Conservation (phyloP, 1,140 invertebrate genomes). For the Zelostemma sp. region DNA sequence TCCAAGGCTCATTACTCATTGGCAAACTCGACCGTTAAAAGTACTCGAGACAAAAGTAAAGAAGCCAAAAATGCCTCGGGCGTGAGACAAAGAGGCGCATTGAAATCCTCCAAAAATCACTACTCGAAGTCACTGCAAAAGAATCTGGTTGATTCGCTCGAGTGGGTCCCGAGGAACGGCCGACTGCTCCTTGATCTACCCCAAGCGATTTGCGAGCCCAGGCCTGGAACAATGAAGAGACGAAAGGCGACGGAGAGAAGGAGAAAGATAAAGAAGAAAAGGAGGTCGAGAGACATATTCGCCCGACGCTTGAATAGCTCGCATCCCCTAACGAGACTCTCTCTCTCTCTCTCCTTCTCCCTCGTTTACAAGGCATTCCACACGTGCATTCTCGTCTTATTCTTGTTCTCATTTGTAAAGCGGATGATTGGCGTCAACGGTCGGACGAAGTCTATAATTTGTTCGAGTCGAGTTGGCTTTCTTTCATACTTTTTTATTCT, state of each 20-base stretch:
- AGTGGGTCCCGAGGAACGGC: conserved; percentile 34
- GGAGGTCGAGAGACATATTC: conserved; percentile 42
- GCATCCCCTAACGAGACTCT: conserved; percentile 25
- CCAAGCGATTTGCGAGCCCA: conserved; percentile 24
- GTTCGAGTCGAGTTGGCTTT: conserved; percentile 60
- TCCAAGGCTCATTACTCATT: background rate
- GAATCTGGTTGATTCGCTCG: conserved; percentile 36
- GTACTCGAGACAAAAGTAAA: conserved; percentile 5
- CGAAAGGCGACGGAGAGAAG: conserved; percentile 16
- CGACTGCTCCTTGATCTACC: conserved; percentile 49
- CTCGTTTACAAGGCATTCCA: background rate
- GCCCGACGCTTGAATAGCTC: conserved; percentile 31
- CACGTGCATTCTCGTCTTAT: conserved; percentile 13
- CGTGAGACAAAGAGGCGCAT: conserved; percentile 42
- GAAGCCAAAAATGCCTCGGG: conserved; percentile 11
- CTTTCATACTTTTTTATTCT: conserved; percentile 19
- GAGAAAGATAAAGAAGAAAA: conserved; percentile 32
- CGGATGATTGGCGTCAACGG: conserved; percentile 65
- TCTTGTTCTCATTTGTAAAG: conserved; percentile 50
- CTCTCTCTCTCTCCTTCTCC: conserved; percentile 19
- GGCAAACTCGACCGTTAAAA: conserved; percentile 30
- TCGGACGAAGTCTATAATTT: conserved; percentile 67
- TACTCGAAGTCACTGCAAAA: conserved; percentile 45
- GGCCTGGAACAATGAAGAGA: conserved; percentile 20
- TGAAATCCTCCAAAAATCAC: conserved; percentile 43